A percentile compares a stretch with the other conserved stretches of the same genome.
phyloP scores from a whole-genome alignment of 2,113 vertebrate genomes.

The Prunella fulvescens region DNA sequence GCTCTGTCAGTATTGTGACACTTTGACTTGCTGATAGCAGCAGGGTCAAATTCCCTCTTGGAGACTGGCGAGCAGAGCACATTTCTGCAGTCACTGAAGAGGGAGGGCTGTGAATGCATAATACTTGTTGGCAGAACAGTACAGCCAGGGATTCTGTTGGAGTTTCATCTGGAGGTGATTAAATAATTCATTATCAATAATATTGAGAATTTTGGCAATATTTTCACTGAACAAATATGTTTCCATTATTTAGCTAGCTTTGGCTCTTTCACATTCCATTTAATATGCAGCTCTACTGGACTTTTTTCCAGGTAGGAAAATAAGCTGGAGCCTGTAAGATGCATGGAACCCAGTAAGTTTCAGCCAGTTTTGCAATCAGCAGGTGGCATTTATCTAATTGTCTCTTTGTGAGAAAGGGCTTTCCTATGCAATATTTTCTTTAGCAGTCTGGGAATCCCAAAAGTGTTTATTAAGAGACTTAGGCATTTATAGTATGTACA shows the following conservation, averaged over 20 bases:
- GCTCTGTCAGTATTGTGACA: background rate
- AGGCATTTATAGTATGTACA: background rate
- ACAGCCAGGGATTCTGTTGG: background rate
- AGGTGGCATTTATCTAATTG: background rate
- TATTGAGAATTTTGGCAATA: conserved; percentile 32
- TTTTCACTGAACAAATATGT: background rate
- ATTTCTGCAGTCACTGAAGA: background rate
- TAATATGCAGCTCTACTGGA: background rate
- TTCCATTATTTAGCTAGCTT: conserved; percentile 18
- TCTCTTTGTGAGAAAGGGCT: background rate
- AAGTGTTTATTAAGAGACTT: background rate
- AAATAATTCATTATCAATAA: conserved; percentile 59
- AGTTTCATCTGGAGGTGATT: background rate
- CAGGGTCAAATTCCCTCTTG: background rate
- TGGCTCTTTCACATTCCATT: background rate
- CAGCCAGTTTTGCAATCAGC: background rate
- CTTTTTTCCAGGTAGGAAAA: conserved; percentile 16
- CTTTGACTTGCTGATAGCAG: background rate
- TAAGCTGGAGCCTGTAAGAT: background rate
- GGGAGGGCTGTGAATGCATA: background rate
- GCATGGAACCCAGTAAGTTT: background rate
- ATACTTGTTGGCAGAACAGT: background rate
- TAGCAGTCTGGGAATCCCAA: background rate
- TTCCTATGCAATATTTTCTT: background rate
- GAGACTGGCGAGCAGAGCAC: background rate